Base-by-base conservation (phyloP, 2,113 vertebrate genomes). In the Rhinolophus sinicus region DNA sequence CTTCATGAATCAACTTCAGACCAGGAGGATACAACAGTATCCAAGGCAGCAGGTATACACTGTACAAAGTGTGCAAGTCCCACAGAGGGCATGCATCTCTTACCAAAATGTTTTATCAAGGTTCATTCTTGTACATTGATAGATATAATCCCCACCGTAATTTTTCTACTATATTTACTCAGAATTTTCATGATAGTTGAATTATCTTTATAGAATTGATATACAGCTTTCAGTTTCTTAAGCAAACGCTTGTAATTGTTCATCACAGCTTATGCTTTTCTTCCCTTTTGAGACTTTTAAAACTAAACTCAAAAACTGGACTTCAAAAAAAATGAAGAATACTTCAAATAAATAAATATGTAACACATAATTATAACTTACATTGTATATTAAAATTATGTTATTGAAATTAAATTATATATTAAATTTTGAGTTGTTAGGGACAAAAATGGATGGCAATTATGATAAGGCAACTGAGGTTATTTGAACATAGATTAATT, bases 401-500 rank as follows among this genome's bases (percentile, higher is more conserved):
- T 70, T 47, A 56, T 72, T 50, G 64, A 47, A 92, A 90, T 69
- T 78, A 38, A 84, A 82, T 73, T 85, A 38, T n/a, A 35, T 47
- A 44, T 35, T 88, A 40, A 26, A 22, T 73, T 94, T 75, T 40
- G 12, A 10, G n/a, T 85, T 67, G 3, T 56, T 50, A 88, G 13
- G 7, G 18, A 38, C 24, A 44, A 78, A 93, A 73, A 54, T 21
- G 0, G 14, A 62, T 35, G 30, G 3, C n/a, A 52, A 44, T 65
- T 52, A 56, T 38, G 3, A 84, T 22, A 73, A 91, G 18, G 8
- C 1, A 28, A 12, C 33, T 77, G 62, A 60, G 24, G 56, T 84
- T 54, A 93, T 72, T 77, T 96, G 33, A 93, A 64, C 28, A 40
- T 52, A 87, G 5, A 85, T 65, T 73, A 38, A 93, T 73, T 88